Conservation (phyloP, 2,888 invertebrate species). For the Acanthococcus lagerstroemiae region DNA sequence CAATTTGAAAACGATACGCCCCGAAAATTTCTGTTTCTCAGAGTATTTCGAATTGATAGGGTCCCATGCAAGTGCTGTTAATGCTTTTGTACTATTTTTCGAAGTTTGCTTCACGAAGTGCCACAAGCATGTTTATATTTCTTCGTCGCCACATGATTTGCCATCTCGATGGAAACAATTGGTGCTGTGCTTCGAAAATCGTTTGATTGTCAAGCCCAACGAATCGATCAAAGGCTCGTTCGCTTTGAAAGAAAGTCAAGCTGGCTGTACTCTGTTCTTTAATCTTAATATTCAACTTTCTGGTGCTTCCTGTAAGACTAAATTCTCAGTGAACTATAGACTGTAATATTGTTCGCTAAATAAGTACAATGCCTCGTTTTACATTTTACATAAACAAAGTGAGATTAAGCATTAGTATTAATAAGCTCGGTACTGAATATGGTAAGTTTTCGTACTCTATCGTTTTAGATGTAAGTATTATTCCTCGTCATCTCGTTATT, state of each 20-base stretch:
- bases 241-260: not conserved
- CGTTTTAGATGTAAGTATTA: too few species aligned
- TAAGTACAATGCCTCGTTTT: too few species aligned
- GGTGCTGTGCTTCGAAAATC: not conserved
- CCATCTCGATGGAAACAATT: conserved; percentile 1
- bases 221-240: not conserved
- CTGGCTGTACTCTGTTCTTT: not conserved
- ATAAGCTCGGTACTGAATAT: too few species aligned
- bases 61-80: not conserved
- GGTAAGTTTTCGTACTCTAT: too few species aligned
- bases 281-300: not conserved
- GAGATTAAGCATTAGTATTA: too few species aligned
- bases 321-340: not conserved
- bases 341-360: too few species aligned
- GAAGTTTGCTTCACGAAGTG: not conserved
- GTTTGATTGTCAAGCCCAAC: not conserved
- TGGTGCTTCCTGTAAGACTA: not conserved
- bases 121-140: not conserved
- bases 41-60: not conserved
- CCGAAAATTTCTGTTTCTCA: not conserved
- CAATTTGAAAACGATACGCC: not conserved
- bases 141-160: not conserved
- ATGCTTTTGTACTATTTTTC: not conserved
- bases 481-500: too few species aligned
- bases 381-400: too few species aligned